Base-by-base conservation (phyloP, 2,113 vertebrate genomes). In the Dicerorhinus sumatrensis region DNA sequence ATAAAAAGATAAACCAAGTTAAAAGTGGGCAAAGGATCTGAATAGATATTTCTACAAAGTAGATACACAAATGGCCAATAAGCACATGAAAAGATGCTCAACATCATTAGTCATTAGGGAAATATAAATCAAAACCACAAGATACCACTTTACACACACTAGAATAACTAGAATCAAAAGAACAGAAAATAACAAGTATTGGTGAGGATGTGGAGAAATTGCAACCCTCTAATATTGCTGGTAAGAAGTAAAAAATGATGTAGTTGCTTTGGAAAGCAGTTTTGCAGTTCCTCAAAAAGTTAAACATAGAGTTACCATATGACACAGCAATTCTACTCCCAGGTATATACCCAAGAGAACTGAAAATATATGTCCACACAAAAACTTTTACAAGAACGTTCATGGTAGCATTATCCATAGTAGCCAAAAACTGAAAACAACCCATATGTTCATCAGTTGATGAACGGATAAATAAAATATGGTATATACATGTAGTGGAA, bases 11-110 rank as follows among this genome's bases (percentile, higher is more conserved):
- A 58, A 62, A 85, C 33, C 46, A 46, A 89, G 25, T 54, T 54
- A 36, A 54, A 89, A 82, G 73, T 56, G 70, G 51, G 33, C 42
- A 75, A 48, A 77, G 33, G 8, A 93, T 62, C 51, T 62, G 20
- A 91, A 60, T 4, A 51, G 69, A 21, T 76, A 83, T 89, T 89
- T 96, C 33, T 77, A 60, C 62, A 80, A 86, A 89, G 60, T n/a
- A 92, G 29, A 27, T 60, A 60, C 8, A 93, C 27, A 36, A 88
- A 82, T 29, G 27, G 36, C 58, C 63, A 91, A 82, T 27, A 73
- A 76, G 25, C 77, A 82, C 27, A 72, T 21, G 25, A 60, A 70
- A 84, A 85, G 33, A 72, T 79, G 72, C 8, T 91, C 14, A 91
- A 27, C 39, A 62, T 79, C 27, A 54, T 54, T 46, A 65, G n/a